Evolutionary conservation across 2,113 vertebrate species (phyloP).

Genomic region (Neotragus moschatus): DNA sequence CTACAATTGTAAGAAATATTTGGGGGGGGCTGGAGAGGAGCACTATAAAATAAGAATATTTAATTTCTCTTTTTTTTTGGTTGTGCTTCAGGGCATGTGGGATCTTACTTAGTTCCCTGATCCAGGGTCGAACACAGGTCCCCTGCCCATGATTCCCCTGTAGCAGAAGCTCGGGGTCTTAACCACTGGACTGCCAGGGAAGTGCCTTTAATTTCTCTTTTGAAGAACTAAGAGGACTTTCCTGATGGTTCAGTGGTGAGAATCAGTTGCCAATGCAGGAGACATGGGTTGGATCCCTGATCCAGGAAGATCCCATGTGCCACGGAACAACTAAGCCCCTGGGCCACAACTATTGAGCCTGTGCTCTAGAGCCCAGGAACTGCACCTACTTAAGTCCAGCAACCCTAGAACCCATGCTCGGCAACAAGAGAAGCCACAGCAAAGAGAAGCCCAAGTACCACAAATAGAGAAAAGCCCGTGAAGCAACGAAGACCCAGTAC

Average conservation of each 20-base stretch:
- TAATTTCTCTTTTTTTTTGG: background rate
- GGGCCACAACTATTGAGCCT: background rate
- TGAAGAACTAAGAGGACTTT: background rate
- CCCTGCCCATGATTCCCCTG: background rate
- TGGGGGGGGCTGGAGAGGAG: background rate
- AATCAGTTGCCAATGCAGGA: background rate
- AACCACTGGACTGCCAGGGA: background rate
- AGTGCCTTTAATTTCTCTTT: background rate
- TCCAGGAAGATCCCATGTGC: background rate
- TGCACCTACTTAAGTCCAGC: background rate
- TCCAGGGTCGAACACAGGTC: background rate
- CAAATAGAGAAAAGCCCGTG: background rate
- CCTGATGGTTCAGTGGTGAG: background rate
- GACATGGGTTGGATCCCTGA: background rate
- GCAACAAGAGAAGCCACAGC: background rate
- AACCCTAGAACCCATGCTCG: background rate
- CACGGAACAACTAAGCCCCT: background rate
- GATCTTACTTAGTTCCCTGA: background rate
- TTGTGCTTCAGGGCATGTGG: background rate
- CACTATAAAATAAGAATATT: background rate
- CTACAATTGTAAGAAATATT: conserved; percentile 13
- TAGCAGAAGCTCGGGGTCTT: background rate
- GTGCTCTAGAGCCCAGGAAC: background rate
- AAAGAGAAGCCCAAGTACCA: background rate
- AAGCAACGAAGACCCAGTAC: background rate